Evolutionary conservation across 2,797 vertebrate species (phyloP).

Genomic region (Ctenopoma multispine): DNA sequence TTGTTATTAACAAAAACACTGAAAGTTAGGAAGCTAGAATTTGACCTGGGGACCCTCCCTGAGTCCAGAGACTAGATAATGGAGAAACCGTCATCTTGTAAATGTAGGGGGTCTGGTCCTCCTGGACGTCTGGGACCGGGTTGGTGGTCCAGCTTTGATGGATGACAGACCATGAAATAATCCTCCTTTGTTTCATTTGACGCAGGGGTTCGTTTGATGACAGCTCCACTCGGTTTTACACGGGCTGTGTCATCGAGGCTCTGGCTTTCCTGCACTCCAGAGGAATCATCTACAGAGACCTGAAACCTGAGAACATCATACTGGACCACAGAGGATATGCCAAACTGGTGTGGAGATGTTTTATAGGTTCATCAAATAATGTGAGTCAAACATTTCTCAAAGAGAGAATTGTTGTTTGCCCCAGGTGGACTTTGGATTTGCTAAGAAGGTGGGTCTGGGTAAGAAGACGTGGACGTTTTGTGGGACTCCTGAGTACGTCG

Average conservation of each 20-base stretch:
- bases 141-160: too few relatives aligned
- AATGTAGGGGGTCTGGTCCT: too few relatives aligned
- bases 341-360: slow-evolving; percentile 63
- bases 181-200: neutral
- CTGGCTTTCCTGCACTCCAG: slow-evolving; percentile 75
- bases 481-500: slow-evolving; percentile 81
- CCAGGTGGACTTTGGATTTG: slow-evolving; percentile 82
- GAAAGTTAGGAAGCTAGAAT: too few relatives aligned
- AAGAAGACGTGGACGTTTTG: slow-evolving; percentile 84
- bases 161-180: too few relatives aligned
- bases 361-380: neutral
- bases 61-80: too few relatives aligned
- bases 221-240: slow-evolving; percentile 78
- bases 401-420: too few relatives aligned
- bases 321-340: slow-evolving; percentile 79
- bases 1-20: too few relatives aligned
- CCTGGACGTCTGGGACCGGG: too few relatives aligned
- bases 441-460: slow-evolving; percentile 81
- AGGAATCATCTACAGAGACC: slow-evolving; percentile 82
- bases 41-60: too few relatives aligned
- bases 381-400: neutral
- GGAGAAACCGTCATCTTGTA: too few relatives aligned
- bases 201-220: slow-evolving; percentile 79
- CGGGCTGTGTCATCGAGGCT: slow-evolving; percentile 78
- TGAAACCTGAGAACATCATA: slow-evolving; percentile 83